Base-by-base conservation (phyloP, 1,140 invertebrate genomes). In the Oppia nitens region DNA sequence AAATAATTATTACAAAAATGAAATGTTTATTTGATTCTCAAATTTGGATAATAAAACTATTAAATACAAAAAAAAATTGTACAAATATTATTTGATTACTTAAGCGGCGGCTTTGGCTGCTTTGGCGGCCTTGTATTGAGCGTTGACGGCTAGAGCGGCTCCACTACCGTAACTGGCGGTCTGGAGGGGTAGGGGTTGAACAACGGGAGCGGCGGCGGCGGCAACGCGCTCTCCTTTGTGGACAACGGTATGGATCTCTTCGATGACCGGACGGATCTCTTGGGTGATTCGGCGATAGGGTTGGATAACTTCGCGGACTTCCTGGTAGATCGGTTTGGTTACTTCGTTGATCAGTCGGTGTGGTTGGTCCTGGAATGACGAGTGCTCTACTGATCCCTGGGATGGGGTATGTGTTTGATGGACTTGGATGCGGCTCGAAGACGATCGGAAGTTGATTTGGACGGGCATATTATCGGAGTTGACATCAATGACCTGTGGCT, bases 241-340 rank as follows among this genome's bases (percentile, higher is more conserved):
- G 6, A 55, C 53, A 14, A 55, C 6, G 21, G 57, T 59, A 45
- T 59, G 49, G 2, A 40, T 59, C 27, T 53, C 21, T 45, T 59
- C 57, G 32, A 56, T 53, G 11, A 59, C 57, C 40, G 57, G 57
- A 25, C 40, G 48, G n/a, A 59, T 28, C 24, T 53, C 21, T 59
- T 59, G 57, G 21, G 40, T 53, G 17, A 59, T n/a, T 17, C 57
- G 57, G n/a, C 57, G 57, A 27, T 56, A 59, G 17, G 57, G 57
- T 23, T 53, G 49, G 47, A 59, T 59, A 9, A 59, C 24, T 26
- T 59, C 57, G 14, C 54, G 53, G 29, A 57, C 24, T 54, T 54
- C 54, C 24, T 56, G 55, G 2, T 47, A 21, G 2, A 56, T 45
- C 1, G 55, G 55, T 20, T 56, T 56, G 50, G 48, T 45, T 14